Percentiles rank a stretch among this genome's conserved stretches.
Conservation (phyloP, 2,888 invertebrate species). For the Villa cingulata region DNA sequence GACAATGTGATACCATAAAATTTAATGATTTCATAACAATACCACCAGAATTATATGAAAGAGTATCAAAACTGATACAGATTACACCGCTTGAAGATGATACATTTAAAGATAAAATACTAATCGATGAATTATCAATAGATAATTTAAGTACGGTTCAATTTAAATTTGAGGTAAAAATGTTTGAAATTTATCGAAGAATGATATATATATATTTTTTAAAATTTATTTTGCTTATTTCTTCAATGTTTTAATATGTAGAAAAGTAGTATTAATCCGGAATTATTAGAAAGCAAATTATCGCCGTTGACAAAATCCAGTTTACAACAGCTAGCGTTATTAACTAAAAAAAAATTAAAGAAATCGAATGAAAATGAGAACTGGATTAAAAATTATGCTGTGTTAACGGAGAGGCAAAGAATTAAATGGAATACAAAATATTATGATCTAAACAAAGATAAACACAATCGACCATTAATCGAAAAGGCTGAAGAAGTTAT, state of each 20-base stretch:
- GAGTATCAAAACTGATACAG: constrained; percentile 26
- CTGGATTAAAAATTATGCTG: constrained; percentile 27
- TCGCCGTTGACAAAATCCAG: not conserved
- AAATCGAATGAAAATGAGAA: constrained; percentile 13
- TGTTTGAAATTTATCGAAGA: no score
- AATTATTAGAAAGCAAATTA: constrained; percentile 12
- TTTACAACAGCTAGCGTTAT: no score
- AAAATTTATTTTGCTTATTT: no score
- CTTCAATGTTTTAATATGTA: no score
- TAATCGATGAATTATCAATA: no score
- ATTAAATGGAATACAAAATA: constrained; percentile 32
- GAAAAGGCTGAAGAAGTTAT: constrained; percentile 34
- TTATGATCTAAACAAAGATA: constrained; percentile 21
- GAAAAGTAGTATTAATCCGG: not conserved
- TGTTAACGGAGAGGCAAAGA: constrained; percentile 24
- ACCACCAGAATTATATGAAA: constrained; percentile 23
- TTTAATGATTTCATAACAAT: constrained; percentile 25
- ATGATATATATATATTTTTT: no score
- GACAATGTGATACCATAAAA: constrained; percentile 13
- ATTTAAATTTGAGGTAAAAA: no score
- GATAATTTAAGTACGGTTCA: no score
- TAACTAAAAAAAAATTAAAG: not conserved
- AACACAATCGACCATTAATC: constrained; percentile 25
- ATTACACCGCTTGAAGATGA: constrained; percentile 26
- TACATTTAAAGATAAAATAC: constrained; percentile 23